Evolutionary conservation across 2,888 invertebrate species (phyloP).

Genomic region (Philereme transversata): DNA sequence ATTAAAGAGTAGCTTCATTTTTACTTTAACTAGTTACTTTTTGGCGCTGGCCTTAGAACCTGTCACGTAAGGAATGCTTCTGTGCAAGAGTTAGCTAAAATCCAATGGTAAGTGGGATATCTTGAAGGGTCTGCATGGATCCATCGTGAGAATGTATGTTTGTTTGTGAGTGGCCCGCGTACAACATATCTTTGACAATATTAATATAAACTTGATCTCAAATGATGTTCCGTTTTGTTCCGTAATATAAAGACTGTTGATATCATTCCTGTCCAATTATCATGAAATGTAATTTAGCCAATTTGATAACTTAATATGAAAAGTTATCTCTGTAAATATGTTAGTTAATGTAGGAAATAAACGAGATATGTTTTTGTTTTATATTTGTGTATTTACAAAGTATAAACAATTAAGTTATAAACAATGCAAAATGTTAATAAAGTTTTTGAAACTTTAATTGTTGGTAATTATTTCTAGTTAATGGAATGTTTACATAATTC

Average conservation of each 20-base stretch:
- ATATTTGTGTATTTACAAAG: slow-evolving; percentile 24
- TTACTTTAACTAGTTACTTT: too few relatives aligned
- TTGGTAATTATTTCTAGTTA: slow-evolving; percentile 16
- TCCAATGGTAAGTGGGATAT: too few relatives aligned
- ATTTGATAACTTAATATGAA: not conserved
- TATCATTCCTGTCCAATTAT: slow-evolving; percentile 24
- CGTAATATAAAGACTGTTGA: slow-evolving; percentile 27
- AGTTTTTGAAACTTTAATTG: slow-evolving; percentile 21
- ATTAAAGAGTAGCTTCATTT: too few relatives aligned
- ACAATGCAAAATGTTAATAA: slow-evolving; percentile 18
- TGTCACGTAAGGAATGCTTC: too few relatives aligned
- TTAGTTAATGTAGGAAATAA: slow-evolving; percentile 13
- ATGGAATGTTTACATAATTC: slow-evolving; percentile 19
- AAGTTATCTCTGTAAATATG: slow-evolving; percentile 6
- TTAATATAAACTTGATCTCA: slow-evolving; percentile 24
- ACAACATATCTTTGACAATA: not conserved
- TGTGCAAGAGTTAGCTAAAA: too few relatives aligned
- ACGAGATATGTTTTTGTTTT: slow-evolving; percentile 24
- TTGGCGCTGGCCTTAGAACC: too few relatives aligned
- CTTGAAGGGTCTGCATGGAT: too few relatives aligned
- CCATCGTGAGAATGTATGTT: too few relatives aligned
- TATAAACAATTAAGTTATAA: slow-evolving; percentile 12
- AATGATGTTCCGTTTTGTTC: slow-evolving; percentile 18
- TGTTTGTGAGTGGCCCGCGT: slow-evolving; percentile 1
- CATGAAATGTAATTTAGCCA: not conserved